phyloP scores from a whole-genome alignment of 2,888 invertebrate species.

The Tetrapedia diversipes region DNA sequence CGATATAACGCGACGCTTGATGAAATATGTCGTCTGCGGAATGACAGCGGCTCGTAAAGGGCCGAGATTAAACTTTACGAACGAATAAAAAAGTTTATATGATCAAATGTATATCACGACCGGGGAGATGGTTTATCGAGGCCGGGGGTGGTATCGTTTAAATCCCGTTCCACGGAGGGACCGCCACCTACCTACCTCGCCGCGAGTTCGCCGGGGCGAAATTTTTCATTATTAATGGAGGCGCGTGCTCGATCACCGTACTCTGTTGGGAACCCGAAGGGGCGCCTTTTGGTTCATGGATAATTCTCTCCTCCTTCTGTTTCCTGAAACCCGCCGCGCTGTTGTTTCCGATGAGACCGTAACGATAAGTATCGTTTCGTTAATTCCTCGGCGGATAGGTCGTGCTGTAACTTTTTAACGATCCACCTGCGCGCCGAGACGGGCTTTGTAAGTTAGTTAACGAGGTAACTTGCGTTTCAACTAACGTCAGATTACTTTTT shows the following conservation, averaged over 20 bases:
- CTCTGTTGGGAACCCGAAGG: not conserved
- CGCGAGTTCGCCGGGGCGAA: not conserved
- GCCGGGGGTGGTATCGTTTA: not conserved
- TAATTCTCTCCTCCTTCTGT: not conserved
- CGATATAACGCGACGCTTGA: slow-evolving; percentile 65
- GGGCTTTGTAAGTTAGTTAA: slow-evolving; percentile 37
- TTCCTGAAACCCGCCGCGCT: not conserved
- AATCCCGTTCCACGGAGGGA: not conserved
- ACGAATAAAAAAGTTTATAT: slow-evolving; percentile 44
- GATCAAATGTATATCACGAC: slow-evolving; percentile 49
- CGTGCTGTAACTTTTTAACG: slow-evolving; percentile 37
- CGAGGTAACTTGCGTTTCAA: slow-evolving; percentile 37
- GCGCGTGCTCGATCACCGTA: slow-evolving; percentile 7
- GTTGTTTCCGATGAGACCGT: slow-evolving; percentile 18
- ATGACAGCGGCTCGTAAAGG: slow-evolving; percentile 64
- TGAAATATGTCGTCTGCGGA: slow-evolving; percentile 63
- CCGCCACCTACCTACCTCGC: not conserved
- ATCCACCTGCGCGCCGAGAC: not conserved
- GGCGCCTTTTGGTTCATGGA: not conserved
- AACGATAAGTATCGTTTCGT: slow-evolving; percentile 41
- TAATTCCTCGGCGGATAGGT: slow-evolving; percentile 34
- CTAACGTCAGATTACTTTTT: slow-evolving; percentile 29
- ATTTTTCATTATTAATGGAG: slow-evolving; percentile 13
- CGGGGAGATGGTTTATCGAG: slow-evolving; percentile 38
- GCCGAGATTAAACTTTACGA: slow-evolving; percentile 58